A percentile compares a stretch with the other conserved stretches of the same genome.
These are phyloP conservation scores for Drosophila paulistorum DNA, from an alignment of 1,140 invertebrate species.

Conservation along the genomic window DNA sequence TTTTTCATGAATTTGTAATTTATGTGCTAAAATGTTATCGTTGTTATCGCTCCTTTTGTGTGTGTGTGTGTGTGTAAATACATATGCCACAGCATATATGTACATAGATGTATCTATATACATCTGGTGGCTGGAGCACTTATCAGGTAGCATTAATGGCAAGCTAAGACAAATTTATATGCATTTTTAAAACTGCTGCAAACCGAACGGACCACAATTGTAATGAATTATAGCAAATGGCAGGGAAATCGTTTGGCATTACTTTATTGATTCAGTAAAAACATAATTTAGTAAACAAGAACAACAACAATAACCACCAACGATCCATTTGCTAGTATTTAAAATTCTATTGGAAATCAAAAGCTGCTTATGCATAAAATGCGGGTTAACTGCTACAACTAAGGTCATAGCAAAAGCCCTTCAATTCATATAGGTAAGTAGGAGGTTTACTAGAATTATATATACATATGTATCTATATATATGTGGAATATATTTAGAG, in stretches of 20 bases:
- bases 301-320: conserved; percentile 2
- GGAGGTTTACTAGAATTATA: neutral
- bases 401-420: conserved; percentile 44
- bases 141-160: conserved; percentile 1
- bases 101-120: too few species aligned
- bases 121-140: neutral
- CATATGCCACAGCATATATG: too few species aligned
- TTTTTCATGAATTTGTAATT: conserved; percentile 80
- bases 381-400: conserved; percentile 15
- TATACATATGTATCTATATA: neutral
- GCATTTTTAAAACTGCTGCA: conserved; percentile 1
- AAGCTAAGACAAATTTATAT: conserved; percentile 13
- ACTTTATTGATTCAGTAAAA: neutral
- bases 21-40: conserved; percentile 80
- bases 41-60: conserved; percentile 75
- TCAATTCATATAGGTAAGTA: neutral
- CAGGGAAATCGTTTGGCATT: neutral
- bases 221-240: conserved; percentile 22
- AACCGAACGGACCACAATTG: neutral
- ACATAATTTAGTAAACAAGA: conserved; percentile 14
- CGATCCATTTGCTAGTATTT: conserved; percentile 24
- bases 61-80: conserved; percentile 16
- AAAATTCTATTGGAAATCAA: conserved; percentile 4
- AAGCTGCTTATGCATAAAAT: neutral
- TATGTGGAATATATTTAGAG: neutral